Base-by-base conservation (phyloP, 37 sponge, comb jelly and placozoan species). In the Halisarca cf. caerulea region DNA sequence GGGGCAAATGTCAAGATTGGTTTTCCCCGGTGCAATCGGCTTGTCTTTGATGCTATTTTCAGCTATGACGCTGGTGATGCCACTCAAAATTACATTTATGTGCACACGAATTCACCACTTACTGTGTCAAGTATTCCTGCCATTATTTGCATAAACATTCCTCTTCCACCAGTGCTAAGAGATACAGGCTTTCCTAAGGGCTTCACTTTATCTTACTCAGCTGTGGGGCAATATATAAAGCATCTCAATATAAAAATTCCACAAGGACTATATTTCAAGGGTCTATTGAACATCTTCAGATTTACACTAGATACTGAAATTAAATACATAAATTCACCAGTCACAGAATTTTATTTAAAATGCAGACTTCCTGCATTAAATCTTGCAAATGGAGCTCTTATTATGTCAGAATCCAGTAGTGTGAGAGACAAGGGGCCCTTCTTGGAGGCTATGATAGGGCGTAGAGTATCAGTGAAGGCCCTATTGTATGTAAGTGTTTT, bases 131-230 rank as follows among this genome's bases (percentile, higher is more conserved):
- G 25, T 41, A 14, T 74, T 18, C 44, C 41, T 2, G 6, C 2
- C 8, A 0, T 41, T 1, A 6, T 74, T 3, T 74, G 77, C 44
- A 74, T 74, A 2, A 74, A 74, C 77, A n/a, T 74, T 2, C 77
- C 77, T 41, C 77, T 74, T 3, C 77, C 77, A 14, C 3, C 11
- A 36, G 0, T 74, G 1, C 20, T 74, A 24, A 44, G 45, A 32
- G 23, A 74, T 1, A 39, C 44, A 3, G 77, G 77, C 0, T 74
- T 74, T 9, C 77, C 77, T 3, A 25, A 74, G 36, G 77, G 77
- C 1, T 43, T 41, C 77, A 40, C 6, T 15, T 41, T 6, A n/a
- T 74, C 77, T 36, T 74, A 39, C 25, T 74, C 77, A 44, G 43
- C 20, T 15, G 43, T 40, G 1, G 6, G 2, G 2, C 44, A 37